A percentile compares a stretch with the other conserved stretches of the same genome.
Conservation (phyloP, 2,888 invertebrate species). For the Halocaridina rubra region DNA sequence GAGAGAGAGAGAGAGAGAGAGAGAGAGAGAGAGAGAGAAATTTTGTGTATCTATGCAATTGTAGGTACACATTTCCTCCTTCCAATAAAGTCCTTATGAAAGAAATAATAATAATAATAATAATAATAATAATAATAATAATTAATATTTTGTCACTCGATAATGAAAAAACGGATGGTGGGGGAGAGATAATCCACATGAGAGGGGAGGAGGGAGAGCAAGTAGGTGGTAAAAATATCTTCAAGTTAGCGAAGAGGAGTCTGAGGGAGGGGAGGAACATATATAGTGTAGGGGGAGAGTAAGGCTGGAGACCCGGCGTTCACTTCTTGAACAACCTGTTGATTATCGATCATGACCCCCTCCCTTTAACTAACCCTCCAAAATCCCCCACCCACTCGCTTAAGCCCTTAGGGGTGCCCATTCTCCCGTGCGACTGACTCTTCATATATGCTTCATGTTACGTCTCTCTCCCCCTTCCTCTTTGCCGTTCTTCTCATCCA, state of each 20-base stretch:
- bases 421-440: too few relatives aligned
- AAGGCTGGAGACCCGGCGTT: constrained; percentile 33
- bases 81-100: background rate
- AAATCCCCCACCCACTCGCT: too few relatives aligned
- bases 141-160: too few relatives aligned
- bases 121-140: too few relatives aligned
- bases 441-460: too few relatives aligned
- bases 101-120: too few relatives aligned
- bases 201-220: background rate
- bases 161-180: too few relatives aligned
- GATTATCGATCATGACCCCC: constrained; percentile 53
- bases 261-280: background rate
- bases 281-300: background rate
- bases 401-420: too few relatives aligned
- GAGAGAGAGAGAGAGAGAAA: background rate
- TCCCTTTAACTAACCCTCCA: too few relatives aligned
- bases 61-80: background rate
- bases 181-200: background rate
- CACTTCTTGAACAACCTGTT: constrained; percentile 54
- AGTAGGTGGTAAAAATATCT: background rate
- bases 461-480: background rate
- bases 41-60: background rate
- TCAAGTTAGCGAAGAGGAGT: background rate
- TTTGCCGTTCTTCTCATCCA: too few relatives aligned
- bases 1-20: constrained; percentile 14